Evolutionary conservation across 2,797 vertebrate species (phyloP), one percentile per base, ranked within the genome.

Genomic region (Mormyrops boulengeri): DNA sequence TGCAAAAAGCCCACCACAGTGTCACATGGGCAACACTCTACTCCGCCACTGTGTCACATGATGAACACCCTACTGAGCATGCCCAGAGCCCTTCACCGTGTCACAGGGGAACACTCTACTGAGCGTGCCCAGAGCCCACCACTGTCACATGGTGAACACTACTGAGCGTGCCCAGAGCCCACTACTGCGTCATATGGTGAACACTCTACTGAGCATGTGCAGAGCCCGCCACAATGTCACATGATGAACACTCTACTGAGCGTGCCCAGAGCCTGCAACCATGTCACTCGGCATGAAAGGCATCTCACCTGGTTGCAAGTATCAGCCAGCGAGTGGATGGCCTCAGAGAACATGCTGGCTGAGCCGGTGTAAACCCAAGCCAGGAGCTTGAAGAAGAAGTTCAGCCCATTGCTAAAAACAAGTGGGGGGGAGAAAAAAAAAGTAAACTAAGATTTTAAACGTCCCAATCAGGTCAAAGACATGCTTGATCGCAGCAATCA

Each of bases 361-460:
- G 99, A 99, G 92, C 98, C 98, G 0, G 99, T 99, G 95, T 99
- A 99, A 94, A 99, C 96, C 99, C 99, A 99, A 3, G 99, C 99
- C 94, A 99, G 96, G n/a, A 99, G 96, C 93, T 99, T 99, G 93
- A 99, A 99, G 95, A 99, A 94, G 94, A 99, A 99, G 93, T 99
- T 99, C 94, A 99, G 95, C 14, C 99, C 99, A 94, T 99, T 99
- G 95, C 98, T 99, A 93, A 88, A 89, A 85, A 93, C 0, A 1
- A 52, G 50, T 11, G 4, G 3, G 49, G 52, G 50, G 50, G 50
- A 11, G 49, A 2, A 2, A 4, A 47, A 47, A 8, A 1, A 55
- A 52, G n/a, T 9, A 22, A 85, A 85, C n/a, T 1, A 26, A 26
- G 2, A 1, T 66, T 62, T 66, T 3, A 66, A 66, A 30, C 22